Evolutionary conservation across 2,113 vertebrate genomes (phyloP), one percentile per base, ranked within the genome.

Genomic region (Nettapus auritus): DNA sequence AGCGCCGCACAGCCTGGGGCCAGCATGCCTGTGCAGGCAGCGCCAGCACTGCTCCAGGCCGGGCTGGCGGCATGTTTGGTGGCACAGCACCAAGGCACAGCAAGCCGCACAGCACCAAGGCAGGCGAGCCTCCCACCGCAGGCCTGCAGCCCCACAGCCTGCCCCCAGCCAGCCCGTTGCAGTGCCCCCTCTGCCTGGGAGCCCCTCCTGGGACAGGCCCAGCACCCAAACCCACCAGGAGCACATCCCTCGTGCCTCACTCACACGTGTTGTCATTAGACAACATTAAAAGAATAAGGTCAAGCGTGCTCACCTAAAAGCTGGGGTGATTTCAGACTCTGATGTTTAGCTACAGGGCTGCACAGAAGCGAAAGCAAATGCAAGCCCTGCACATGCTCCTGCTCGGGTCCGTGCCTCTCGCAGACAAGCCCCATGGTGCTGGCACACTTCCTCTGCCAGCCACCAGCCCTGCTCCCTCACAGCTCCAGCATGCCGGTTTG

Each of bases 331-430:
- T 82, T 55, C 10, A 52, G 56, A 64, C 25, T 73, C 38, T 38
- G 15, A 0, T 1, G 17, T 80, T 80, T 29, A 68, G 63, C 46
- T 70, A 9, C 76, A 53, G 81, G 4, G 10, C 34, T 36, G 53
- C 52, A 42, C 38, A 42, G 42, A 33, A 91, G 82, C 46, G 56
- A 55, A 44, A 73, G 68, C 8, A 53, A 64, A 85, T 9, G 11
- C 34, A 60, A 69, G 56, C 7, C 14, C 38, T 0, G 0, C 22
- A 3, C 14, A 4, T 1, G 34, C 29, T 74, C 46, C 53, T 46
- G 34, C 0, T 0, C 6, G n/a, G 44, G 59, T 38, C 66, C 40
- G 48, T 29, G 26, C 46, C 2, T 2, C 59, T n/a, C 1, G 1
- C 59, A 48, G 67, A 13, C 18, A 42, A n/a, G 21, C 36, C 28